These are phyloP conservation scores for Podarcis muralis DNA, from an alignment of 2,113 vertebrate genomes.

Conservation along the genomic window DNA sequence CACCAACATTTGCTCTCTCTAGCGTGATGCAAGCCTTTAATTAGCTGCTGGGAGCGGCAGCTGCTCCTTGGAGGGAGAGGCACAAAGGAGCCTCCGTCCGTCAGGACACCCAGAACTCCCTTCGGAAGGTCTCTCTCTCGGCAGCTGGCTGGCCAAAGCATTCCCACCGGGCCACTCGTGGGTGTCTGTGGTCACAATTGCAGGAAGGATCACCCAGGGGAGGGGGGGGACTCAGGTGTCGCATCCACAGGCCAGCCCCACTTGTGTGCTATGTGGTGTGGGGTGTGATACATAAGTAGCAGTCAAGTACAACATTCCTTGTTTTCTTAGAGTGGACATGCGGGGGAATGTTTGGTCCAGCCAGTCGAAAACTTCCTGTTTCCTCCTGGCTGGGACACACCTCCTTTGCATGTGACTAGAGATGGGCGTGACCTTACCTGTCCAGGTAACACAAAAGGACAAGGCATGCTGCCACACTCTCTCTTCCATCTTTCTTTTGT, in stretches of 20 bases:
- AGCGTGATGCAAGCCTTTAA: slow-evolving; percentile 45
- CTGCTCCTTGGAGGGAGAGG: neutral
- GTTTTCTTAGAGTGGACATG: too few relatives aligned
- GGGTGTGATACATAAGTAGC: too few relatives aligned
- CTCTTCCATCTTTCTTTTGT: too few relatives aligned
- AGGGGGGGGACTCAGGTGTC: neutral
- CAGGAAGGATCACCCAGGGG: neutral
- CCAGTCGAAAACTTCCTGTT: too few relatives aligned
- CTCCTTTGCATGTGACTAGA: too few relatives aligned
- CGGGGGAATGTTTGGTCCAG: too few relatives aligned
- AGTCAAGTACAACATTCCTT: too few relatives aligned
- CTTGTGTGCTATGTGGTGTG: neutral
- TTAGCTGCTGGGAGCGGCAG: slow-evolving; percentile 37
- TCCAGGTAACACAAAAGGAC: too few relatives aligned
- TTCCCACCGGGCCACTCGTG: neutral
- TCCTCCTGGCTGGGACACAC: too few relatives aligned
- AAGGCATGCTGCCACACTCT: too few relatives aligned
- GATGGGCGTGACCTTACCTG: too few relatives aligned
- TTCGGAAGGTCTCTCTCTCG: neutral
- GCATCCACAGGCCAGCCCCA: neutral
- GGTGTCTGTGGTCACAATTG: neutral
- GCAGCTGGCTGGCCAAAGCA: neutral
- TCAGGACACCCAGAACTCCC: neutral
- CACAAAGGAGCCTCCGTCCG: slow-evolving; percentile 9
- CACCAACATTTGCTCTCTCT: slow-evolving; percentile 49